Conservation (phyloP, 2,113 vertebrate genomes). For the Tenrec ecaudatus region DNA sequence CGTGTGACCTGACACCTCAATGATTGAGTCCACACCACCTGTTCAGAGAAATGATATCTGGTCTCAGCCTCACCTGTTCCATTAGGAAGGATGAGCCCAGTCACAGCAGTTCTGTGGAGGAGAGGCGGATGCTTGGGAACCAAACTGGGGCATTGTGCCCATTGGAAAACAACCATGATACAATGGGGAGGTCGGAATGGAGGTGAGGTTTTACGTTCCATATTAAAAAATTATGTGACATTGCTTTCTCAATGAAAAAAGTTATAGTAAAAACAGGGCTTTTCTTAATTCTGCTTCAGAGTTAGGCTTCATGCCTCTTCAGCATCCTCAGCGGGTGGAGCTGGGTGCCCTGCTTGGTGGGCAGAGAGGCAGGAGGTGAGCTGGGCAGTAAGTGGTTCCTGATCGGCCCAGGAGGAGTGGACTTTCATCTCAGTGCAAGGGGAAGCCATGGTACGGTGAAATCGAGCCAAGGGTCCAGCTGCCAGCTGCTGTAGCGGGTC, state of each 20-base stretch:
- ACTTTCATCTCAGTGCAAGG: neutral
- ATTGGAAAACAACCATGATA: neutral
- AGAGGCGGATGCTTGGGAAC: neutral
- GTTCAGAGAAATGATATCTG: neutral
- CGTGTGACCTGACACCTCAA: neutral
- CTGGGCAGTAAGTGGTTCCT: neutral
- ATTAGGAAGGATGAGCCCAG: neutral
- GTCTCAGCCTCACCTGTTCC: neutral
- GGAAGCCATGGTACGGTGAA: neutral
- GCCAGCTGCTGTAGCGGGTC: too few relatives aligned
- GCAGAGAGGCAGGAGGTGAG: neutral
- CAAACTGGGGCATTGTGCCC: neutral
- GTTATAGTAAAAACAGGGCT: slow-evolving; percentile 2
- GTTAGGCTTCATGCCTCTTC: slow-evolving; percentile 12
- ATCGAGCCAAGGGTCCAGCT: too few relatives aligned
- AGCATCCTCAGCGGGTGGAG: neutral
- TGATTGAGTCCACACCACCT: neutral
- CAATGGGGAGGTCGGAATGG: neutral
- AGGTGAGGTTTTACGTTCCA: slow-evolving; percentile 9
- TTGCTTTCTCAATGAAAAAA: slow-evolving; percentile 50
- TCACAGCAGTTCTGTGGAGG: neutral
- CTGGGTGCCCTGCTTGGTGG: neutral
- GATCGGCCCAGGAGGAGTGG: too few relatives aligned
- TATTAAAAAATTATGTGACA: slow-evolving; percentile 13
- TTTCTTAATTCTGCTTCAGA: neutral